Conservation (phyloP, 2,113 vertebrate genomes). For the Tylochromis polylepis region DNA sequence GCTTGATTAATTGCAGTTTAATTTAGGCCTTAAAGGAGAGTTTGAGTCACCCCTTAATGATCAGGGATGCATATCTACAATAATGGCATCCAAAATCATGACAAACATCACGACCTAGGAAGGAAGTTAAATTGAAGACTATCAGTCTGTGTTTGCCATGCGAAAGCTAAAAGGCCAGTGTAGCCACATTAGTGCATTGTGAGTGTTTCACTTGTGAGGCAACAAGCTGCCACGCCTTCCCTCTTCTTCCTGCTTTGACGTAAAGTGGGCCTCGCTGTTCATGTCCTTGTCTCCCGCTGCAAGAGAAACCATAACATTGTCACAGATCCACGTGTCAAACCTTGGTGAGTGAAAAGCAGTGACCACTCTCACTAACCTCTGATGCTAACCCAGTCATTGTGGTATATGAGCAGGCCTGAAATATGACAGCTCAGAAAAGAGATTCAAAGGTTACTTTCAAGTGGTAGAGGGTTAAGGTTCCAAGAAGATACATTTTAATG, state of each 20-base stretch:
- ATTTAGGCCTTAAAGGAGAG: constrained; percentile 11
- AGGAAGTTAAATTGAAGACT: not conserved
- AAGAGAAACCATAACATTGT: not conserved
- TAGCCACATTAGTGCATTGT: not conserved
- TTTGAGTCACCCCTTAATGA: constrained; percentile 7
- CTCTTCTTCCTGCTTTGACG: not conserved
- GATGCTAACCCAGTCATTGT: not conserved
- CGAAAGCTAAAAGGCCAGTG: not conserved
- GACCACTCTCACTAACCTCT: not conserved
- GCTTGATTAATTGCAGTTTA: constrained; percentile 33
- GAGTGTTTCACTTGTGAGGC: not conserved
- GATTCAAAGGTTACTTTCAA: not conserved
- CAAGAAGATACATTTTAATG: not conserved
- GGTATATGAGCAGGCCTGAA: not conserved
- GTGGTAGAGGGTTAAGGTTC: not conserved
- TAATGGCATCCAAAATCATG: not conserved
- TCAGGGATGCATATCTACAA: not conserved
- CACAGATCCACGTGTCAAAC: not conserved
- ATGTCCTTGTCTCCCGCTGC: not conserved
- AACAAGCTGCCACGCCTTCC: not conserved
- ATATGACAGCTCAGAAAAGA: not conserved
- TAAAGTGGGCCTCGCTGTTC: not conserved
- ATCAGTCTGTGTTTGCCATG: not conserved
- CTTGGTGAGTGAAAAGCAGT: not conserved
- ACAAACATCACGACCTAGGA: not conserved